A percentile compares a stretch with the other conserved stretches of the same genome.
These are phyloP conservation scores for Psilopogon haemacephalus DNA, from an alignment of 2,113 vertebrate genomes.

Conservation along the genomic window DNA sequence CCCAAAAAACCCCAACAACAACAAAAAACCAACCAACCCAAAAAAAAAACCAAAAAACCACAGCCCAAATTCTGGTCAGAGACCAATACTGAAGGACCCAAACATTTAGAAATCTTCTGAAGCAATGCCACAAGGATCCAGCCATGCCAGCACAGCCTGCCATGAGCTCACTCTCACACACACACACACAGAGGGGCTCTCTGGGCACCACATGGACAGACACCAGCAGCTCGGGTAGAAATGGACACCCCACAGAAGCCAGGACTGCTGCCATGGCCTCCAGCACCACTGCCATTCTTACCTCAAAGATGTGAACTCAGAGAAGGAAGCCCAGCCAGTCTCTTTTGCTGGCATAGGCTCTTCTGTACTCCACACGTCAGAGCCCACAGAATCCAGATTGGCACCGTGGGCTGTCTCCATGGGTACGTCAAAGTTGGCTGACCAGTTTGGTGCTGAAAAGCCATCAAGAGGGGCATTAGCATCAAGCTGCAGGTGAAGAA, in stretches of 20 bases:
- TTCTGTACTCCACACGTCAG: conserved; percentile 86
- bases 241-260: background rate
- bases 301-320: conserved; percentile 88
- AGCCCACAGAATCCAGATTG: conserved; percentile 75
- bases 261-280: background rate
- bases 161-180: background rate
- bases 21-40: no score
- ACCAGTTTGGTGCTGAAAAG: conserved; percentile 88
- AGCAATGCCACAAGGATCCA: background rate
- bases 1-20: no score
- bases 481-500: background rate
- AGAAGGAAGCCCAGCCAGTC: conserved; percentile 92
- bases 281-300: conserved; percentile 34
- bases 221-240: background rate
- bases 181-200: fast-evolving
- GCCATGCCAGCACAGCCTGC: background rate
- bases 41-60: no score
- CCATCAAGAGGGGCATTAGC: background rate
- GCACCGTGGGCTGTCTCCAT: conserved; percentile 90
- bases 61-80: background rate
- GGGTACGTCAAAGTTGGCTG: conserved; percentile 92
- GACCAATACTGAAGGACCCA: background rate
- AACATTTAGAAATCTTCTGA: background rate
- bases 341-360: conserved; percentile 78
- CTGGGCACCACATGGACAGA: background rate